These are phyloP conservation scores for Phoenicopterus ruber DNA, from an alignment of 2,113 vertebrate species.

Conservation along the genomic window DNA sequence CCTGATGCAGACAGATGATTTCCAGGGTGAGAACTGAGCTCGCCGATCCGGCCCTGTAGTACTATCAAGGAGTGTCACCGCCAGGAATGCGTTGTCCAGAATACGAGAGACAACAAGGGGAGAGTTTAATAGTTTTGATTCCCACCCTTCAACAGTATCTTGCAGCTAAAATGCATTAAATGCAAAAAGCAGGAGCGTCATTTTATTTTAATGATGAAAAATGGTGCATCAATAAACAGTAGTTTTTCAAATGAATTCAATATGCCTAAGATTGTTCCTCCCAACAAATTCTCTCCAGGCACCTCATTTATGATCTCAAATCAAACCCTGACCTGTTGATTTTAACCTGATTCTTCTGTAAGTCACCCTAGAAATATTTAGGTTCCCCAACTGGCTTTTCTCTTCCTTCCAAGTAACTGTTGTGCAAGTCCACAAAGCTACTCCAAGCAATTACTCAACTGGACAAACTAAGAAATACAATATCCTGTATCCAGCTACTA, in stretches of 20 bases:
- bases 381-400: conserved; percentile 20
- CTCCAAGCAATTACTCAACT: conserved; percentile 44
- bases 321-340: conserved; percentile 6
- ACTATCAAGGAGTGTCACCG: background rate
- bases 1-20: background rate
- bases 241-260: background rate
- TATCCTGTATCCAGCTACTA: conserved; percentile 59
- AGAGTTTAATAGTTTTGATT: background rate
- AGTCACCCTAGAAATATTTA: conserved; percentile 45
- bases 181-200: background rate
- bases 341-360: conserved; percentile 46
- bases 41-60: background rate
- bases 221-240: background rate
- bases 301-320: conserved; percentile 10
- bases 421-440: background rate
- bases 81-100: background rate
- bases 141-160: background rate
- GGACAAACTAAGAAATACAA: conserved; percentile 50
- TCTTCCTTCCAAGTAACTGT: conserved; percentile 39
- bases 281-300: background rate
- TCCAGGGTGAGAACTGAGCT: background rate
- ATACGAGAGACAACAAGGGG: background rate
- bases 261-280: background rate
- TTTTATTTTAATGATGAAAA: background rate
- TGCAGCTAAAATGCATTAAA: background rate